phyloP scores from a whole-genome alignment of 2,113 vertebrate species.

The Alligator sinensis region DNA sequence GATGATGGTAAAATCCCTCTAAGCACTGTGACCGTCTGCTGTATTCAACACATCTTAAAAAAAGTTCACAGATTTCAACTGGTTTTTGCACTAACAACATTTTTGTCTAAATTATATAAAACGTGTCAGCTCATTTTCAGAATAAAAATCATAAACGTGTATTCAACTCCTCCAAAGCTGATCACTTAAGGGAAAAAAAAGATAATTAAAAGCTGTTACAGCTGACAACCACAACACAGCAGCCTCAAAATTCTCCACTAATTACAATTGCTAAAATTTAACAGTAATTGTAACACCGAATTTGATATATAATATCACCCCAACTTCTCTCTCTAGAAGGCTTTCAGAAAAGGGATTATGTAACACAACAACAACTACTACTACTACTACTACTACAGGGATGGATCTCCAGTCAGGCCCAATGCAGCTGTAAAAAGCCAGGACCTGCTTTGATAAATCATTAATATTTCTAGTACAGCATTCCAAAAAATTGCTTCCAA shows the following conservation, averaged over 20 bases:
- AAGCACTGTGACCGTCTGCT: constrained; percentile 49
- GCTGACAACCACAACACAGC: constrained; percentile 66
- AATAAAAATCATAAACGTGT: constrained; percentile 70
- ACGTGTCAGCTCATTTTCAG: constrained; percentile 63
- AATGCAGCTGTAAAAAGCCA: constrained; percentile 34
- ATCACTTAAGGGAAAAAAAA: constrained; percentile 68
- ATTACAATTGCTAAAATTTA: constrained; percentile 76
- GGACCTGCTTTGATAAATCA: constrained; percentile 15
- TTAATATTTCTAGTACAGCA: neutral
- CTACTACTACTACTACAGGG: neutral
- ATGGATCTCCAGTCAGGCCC: constrained; percentile 26
- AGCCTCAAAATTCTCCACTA: constrained; percentile 71
- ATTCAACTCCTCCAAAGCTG: constrained; percentile 65
- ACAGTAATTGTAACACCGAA: constrained; percentile 59
- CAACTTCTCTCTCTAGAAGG: constrained; percentile 23
- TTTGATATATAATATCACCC: constrained; percentile 53
- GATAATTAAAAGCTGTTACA: constrained; percentile 76
- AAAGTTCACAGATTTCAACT: constrained; percentile 69
- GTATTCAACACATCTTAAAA: constrained; percentile 50
- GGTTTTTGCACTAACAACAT: constrained; percentile 62
- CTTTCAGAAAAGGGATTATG: constrained; percentile 5
- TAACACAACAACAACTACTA: neutral
- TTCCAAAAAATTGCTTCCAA: constrained; percentile 23
- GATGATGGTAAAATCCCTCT: constrained; percentile 52
- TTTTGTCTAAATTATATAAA: constrained; percentile 68